Conservation (phyloP, 2,797 vertebrate species). For the Psittacula echo region DNA sequence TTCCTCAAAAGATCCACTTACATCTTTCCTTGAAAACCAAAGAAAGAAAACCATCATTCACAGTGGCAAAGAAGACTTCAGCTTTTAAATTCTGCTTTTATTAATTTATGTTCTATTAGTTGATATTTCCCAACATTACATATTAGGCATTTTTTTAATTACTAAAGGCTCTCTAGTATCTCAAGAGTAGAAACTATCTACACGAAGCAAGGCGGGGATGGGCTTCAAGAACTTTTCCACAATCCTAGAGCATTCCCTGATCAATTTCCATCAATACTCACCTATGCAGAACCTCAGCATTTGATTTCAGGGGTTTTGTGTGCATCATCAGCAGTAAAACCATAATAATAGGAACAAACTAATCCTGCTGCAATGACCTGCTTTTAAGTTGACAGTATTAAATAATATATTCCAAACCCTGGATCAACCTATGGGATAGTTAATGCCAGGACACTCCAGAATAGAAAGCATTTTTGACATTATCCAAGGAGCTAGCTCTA, state of each 20-base stretch:
- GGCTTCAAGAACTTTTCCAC: not conserved
- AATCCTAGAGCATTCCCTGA: not conserved
- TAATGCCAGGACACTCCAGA: not conserved
- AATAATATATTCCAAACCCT: not conserved
- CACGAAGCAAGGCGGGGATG: not conserved
- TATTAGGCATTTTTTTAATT: not conserved
- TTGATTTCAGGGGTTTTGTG: not conserved
- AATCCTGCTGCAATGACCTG: not conserved
- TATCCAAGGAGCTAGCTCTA: not conserved
- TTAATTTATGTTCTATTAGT: not conserved
- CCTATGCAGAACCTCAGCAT: not conserved
- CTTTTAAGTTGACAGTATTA: not conserved
- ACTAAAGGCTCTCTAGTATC: not conserved
- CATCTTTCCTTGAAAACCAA: not conserved
- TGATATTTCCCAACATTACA: not conserved
- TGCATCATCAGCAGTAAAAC: not conserved
- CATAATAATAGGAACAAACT: not conserved
- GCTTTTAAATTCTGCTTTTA: not conserved
- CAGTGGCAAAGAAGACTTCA: not conserved
- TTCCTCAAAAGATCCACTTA: not conserved
- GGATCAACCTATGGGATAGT: not conserved
- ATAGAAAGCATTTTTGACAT: not conserved
- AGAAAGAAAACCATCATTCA: not conserved
- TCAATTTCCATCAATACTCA: not conserved
- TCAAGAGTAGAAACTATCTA: not conserved